A percentile compares a stretch with the other conserved stretches of the same genome.
Conservation (phyloP, 2,797 vertebrate species). For the Serranus cabrilla region DNA sequence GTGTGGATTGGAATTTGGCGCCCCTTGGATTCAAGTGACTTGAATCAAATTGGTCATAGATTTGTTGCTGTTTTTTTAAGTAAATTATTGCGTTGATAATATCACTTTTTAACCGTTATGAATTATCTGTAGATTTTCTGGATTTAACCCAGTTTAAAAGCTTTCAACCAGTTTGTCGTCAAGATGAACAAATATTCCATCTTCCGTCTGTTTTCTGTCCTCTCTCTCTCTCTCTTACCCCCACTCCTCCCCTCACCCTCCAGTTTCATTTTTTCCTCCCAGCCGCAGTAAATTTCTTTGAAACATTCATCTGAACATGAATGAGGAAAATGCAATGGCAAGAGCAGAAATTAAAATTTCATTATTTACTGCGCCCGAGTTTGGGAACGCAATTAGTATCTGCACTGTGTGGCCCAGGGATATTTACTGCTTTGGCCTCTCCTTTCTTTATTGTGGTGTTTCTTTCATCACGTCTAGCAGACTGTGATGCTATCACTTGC, state of each 20-base stretch:
- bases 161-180: conserved; percentile 32
- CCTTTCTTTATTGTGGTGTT: conserved; percentile 85
- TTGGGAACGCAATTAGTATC: conserved; percentile 95
- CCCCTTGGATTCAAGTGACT: no score
- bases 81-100: not conserved
- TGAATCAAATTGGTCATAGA: no score
- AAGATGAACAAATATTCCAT: conserved; percentile 37
- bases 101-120: conserved; percentile 2
- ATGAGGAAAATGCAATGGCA: conserved; percentile 86
- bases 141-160: conserved; percentile 20
- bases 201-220: conserved; percentile 16
- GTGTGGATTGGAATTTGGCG: no score
- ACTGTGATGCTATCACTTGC: conserved; percentile 89
- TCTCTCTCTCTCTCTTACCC: not conserved
- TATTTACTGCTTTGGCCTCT: conserved; percentile 84
- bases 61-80: not conserved
- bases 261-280: conserved; percentile 71
- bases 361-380: conserved; percentile 94
- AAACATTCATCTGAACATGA: conserved; percentile 90
- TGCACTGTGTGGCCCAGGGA: conserved; percentile 89
- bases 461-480: conserved; percentile 82
- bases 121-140: conserved; percentile 1
- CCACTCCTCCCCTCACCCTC: conserved; percentile 27
- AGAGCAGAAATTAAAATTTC: conserved; percentile 95
- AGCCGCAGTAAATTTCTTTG: conserved; percentile 89